Percentiles rank a stretch among this genome's conserved stretches.
Conservation (phyloP, 2,888 invertebrate genomes). For the Matsumyia berberina region DNA sequence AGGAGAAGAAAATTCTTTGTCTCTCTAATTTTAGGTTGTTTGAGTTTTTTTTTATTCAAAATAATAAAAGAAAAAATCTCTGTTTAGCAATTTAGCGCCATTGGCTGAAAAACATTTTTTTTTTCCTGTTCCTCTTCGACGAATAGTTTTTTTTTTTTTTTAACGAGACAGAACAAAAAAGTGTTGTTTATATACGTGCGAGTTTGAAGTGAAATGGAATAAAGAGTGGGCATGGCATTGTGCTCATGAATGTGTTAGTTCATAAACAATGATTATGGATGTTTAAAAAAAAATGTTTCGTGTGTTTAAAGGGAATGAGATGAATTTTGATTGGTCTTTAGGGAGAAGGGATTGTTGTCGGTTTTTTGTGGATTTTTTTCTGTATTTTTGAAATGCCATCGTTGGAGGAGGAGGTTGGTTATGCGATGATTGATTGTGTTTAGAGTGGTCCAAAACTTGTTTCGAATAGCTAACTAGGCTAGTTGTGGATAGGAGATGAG, state of each 20-base stretch:
- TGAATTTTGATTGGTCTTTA: slow-evolving; percentile 49
- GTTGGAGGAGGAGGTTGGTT: neutral
- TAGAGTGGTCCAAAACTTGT: slow-evolving; percentile 28
- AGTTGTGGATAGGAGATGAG: neutral
- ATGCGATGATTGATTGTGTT: slow-evolving; percentile 40
- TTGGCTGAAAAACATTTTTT: slow-evolving; percentile 48
- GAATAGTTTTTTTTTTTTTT: slow-evolving; percentile 10
- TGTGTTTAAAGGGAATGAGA: slow-evolving; percentile 30
- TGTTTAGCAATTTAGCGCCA: slow-evolving; percentile 64
- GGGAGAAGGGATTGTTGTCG: slow-evolving; percentile 11
- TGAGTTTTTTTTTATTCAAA: slow-evolving; percentile 11
- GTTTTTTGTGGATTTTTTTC: neutral
- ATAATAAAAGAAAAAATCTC: too few relatives aligned
- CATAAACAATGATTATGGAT: slow-evolving; percentile 47
- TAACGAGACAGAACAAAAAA: slow-evolving; percentile 33
- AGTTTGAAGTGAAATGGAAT: slow-evolving; percentile 41
- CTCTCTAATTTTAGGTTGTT: slow-evolving; percentile 56
- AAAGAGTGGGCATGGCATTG: slow-evolving; percentile 55
- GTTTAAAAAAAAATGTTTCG: slow-evolving; percentile 6
- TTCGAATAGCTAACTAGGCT: neutral
- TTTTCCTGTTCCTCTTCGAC: neutral
- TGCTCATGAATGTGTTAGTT: slow-evolving; percentile 11
- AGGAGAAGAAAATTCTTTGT: slow-evolving; percentile 45
- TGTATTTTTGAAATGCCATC: slow-evolving; percentile 1
- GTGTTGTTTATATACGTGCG: slow-evolving; percentile 56